Base-by-base conservation (phyloP, 2,888 invertebrate genomes). In the Drosophila putrida region DNA sequence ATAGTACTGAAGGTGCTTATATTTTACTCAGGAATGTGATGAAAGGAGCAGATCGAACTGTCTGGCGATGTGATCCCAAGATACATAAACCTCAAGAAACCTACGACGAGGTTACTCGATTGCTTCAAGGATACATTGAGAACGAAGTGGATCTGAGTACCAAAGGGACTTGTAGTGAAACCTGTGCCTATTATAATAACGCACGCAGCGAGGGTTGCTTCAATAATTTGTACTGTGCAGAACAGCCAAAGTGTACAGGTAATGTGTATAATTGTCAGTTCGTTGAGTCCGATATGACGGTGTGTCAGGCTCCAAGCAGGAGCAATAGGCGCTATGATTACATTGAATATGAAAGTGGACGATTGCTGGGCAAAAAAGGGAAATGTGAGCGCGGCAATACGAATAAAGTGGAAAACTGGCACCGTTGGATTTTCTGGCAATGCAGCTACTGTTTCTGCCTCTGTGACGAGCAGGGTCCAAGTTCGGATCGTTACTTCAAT, bases 361-460 rank as follows among this genome's bases (percentile, higher is more conserved):
- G 94, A 60, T 92, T 93, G 0, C 93, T 96, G 6, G 97, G 97
- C 0, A 92, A 94, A 15, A 94, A 93, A 53, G 93, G 93, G 41
- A 89, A 88, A n/a, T 96, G 96, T 90, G 80, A 88, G 9, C 91
- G 93, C 25, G 95, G 95, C 38, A 93, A 93, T 0, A 94, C 94
- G 20, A 20, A 20, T 63, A 95, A 94, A 93, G 94, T 94, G 89
- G 96, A 97, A 88, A 97, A 97, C 73, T 97, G 97, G 97, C 97
- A 97, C 97, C 94, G 97, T 51, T 97, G 96, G 95, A 87, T 97
- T 44, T 96, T 97, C 93, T 97, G 96, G 96, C 96, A 96, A 91
- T 98, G 98, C 91, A 97, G 97, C 39, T 97, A 97, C 92, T 98
- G 98, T 92, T 95, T 97, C 93, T 98, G 98, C 89, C 93, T 96